Percentiles rank a stretch among this genome's conserved stretches.
phyloP scores from a whole-genome alignment of 2,797 vertebrate genomes.

The Hemibagrus guttatus region DNA sequence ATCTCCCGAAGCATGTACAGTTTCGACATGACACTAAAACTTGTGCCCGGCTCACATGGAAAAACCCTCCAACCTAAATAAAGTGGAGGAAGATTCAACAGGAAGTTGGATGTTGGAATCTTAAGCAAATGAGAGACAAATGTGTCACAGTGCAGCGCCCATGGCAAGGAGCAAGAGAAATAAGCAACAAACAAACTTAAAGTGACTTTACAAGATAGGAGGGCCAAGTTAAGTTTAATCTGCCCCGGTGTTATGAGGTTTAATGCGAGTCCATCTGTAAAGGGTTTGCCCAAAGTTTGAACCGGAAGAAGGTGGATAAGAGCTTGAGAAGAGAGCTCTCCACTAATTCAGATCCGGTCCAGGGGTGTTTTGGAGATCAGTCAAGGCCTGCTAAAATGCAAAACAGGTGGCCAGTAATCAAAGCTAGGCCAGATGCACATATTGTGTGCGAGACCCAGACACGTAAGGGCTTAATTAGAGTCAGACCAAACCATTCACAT shows the following conservation, averaged over 20 bases:
- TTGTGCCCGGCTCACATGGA: conserved; percentile 26
- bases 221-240: conserved; percentile 6
- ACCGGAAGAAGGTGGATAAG: conserved; percentile 57
- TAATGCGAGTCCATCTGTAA: conserved; percentile 62
- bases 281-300: conserved; percentile 59
- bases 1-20: conserved; percentile 18
- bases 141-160: conserved; percentile 18
- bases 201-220: conserved; percentile 5
- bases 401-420: conserved; percentile 67
- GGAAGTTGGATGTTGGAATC: not conserved
- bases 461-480: conserved; percentile 53
- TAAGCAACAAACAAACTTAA: conserved; percentile 20
- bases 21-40: conserved; percentile 22
- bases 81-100: conserved; percentile 5
- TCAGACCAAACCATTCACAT: conserved; percentile 40
- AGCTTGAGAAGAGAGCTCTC: conserved; percentile 40
- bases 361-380: conserved; percentile 51
- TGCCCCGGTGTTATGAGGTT: conserved; percentile 1
- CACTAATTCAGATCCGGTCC: conserved; percentile 56
- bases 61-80: conserved; percentile 17
- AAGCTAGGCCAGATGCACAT: conserved; percentile 53
- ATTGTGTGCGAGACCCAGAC: conserved; percentile 39
- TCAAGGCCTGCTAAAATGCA: conserved; percentile 61
- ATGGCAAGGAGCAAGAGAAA: not conserved
- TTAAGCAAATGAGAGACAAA: conserved; percentile 34